Evolutionary conservation across 2,797 vertebrate species (phyloP).

Genomic region (Choloepus didactylus): DNA sequence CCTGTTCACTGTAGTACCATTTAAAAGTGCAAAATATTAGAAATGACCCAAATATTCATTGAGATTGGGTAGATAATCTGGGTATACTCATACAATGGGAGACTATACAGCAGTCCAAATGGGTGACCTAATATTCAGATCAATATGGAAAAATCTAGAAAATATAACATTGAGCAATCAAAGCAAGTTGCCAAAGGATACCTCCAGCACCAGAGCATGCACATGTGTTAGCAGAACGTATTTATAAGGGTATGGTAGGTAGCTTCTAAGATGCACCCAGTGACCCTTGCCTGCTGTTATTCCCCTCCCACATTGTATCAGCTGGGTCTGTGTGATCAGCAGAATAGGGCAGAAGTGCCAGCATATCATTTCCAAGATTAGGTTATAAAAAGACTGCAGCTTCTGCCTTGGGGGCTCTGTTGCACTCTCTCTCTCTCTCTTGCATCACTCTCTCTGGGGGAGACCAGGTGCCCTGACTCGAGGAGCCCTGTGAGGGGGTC

Average conservation of each 20-base stretch:
- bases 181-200: not conserved
- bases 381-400: not conserved
- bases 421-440: not conserved
- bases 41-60: rapidly evolving
- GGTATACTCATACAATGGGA: rapidly evolving
- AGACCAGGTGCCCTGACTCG: not conserved
- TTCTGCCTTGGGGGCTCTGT: not conserved
- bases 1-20: rapidly evolving
- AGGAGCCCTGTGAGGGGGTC: not conserved
- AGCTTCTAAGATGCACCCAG: not conserved
- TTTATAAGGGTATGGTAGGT: rapidly evolving
- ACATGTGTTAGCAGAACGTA: not conserved
- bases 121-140: not conserved
- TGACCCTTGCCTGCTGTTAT: not conserved
- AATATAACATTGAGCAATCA: rapidly evolving
- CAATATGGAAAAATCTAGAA: not conserved
- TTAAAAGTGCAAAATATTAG: not conserved
- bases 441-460: not conserved
- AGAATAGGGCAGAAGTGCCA: not conserved
- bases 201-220: rapidly evolving
- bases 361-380: not conserved
- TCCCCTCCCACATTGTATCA: not conserved
- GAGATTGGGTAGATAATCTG: not conserved
- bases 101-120: not conserved
- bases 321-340: not conserved